phyloP scores from a whole-genome alignment of 1,140 invertebrate species.

The Euwallacea fornicatus region DNA sequence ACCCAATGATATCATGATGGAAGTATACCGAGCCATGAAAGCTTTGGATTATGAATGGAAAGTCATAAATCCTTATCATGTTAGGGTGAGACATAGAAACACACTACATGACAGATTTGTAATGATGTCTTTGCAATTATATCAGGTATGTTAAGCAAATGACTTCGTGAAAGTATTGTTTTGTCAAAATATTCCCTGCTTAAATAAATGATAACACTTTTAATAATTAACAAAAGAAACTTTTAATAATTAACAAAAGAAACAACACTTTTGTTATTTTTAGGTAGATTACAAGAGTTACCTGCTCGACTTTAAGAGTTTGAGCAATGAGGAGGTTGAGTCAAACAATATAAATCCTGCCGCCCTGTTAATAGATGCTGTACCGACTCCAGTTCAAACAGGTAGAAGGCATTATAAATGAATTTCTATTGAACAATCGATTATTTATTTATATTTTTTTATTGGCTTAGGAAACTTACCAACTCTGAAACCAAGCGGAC shows the following conservation, averaged over 20 bases:
- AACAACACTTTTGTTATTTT: conserved; percentile 19
- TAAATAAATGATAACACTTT: no score
- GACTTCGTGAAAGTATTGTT: neutral
- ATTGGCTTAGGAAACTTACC: conserved; percentile 45
- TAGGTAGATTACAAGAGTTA: conserved; percentile 95
- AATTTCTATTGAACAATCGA: neutral
- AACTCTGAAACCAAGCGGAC: conserved; percentile 59
- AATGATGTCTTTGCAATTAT: conserved; percentile 98
- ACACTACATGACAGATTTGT: conserved; percentile 78
- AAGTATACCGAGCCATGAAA: conserved; percentile 99
- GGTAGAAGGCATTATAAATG: conserved; percentile 35
- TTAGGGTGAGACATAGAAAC: conserved; percentile 89
- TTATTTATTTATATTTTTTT: conserved; percentile 2
- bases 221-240: no score
- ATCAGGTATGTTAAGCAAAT: conserved; percentile 65
- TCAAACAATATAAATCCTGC: conserved; percentile 62
- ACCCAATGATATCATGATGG: conserved; percentile 99
- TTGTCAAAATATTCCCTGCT: no score
- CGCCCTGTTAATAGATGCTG: conserved; percentile 49
- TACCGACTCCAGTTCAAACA: conserved; percentile 53
- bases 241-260: no score
- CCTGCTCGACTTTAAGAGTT: conserved; percentile 95
- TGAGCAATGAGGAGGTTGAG: conserved; percentile 76
- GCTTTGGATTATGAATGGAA: conserved; percentile 98
- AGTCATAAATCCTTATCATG: conserved; percentile 94